Evolutionary conservation across 1,140 invertebrate species (phyloP).

Genomic region (Akabosia matsudoensis): DNA sequence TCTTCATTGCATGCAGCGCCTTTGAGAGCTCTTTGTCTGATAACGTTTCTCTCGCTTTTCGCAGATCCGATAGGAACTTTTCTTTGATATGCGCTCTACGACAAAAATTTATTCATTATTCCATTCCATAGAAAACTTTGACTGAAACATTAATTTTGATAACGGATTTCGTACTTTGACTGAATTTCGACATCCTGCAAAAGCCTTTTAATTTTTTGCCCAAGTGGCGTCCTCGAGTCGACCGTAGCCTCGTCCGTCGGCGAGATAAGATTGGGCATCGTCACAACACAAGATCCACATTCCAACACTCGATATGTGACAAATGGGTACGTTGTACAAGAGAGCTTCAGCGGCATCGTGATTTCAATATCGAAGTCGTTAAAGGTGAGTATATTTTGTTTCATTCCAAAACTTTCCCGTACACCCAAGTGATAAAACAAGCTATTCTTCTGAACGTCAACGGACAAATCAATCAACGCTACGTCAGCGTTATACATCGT

Average conservation of each 20-base stretch:
- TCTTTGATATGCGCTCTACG: conserved; percentile 93
- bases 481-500: conserved; percentile 94
- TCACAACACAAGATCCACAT: conserved; percentile 67
- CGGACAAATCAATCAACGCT: conserved; percentile 89
- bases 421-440: conserved; percentile 97
- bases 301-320: conserved; percentile 79
- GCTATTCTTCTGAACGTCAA: conserved; percentile 79
- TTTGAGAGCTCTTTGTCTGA: conserved; percentile 80
- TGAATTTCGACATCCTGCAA: conserved; percentile 92
- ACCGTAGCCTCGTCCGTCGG: conserved; percentile 59
- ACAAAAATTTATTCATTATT: conserved; percentile 17
- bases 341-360: conserved; percentile 80
- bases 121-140: not conserved
- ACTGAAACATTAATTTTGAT: not conserved
- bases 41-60: conserved; percentile 85
- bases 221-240: conserved; percentile 66
- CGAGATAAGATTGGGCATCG: conserved; percentile 63
- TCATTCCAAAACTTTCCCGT: conserved; percentile 97
- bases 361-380: conserved; percentile 85
- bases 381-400: conserved; percentile 90
- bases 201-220: conserved; percentile 71
- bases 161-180: conserved; percentile 70
- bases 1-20: conserved; percentile 83
- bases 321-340: conserved; percentile 81
- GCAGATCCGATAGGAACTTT: conserved; percentile 90